phyloP scores from a whole-genome alignment of 2,113 vertebrate genomes.

The Lophochroa leadbeateri region DNA sequence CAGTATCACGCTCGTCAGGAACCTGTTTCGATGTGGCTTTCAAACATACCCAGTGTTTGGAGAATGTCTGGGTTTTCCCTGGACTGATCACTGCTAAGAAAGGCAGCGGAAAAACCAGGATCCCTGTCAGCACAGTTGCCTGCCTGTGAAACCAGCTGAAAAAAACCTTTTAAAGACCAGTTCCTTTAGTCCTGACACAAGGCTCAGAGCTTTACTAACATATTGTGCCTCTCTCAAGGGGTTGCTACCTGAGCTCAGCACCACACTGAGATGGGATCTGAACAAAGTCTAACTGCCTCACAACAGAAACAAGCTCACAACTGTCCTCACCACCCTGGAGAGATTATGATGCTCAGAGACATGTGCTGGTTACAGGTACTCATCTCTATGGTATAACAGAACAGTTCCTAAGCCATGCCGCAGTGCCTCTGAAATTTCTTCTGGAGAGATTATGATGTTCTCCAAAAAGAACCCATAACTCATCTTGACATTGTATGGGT shows the following conservation, averaged over 20 bases:
- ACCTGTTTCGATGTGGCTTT: background rate
- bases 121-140: background rate
- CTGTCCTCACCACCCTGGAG: background rate
- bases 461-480: background rate
- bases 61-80: background rate
- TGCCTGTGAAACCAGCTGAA: background rate
- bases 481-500: no score
- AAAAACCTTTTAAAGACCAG: rapidly evolving
- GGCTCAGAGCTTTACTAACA: background rate
- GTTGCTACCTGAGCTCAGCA: background rate
- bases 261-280: background rate
- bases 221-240: background rate
- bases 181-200: background rate
- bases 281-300: background rate
- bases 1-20: rapidly evolving
- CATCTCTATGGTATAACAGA: background rate
- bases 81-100: background rate
- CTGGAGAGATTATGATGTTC: background rate
- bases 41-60: background rate
- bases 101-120: background rate
- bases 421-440: background rate
- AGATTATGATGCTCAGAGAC: background rate
- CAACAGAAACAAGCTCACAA: background rate
- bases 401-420: rapidly evolving
- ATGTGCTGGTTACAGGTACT: background rate